Percentiles rank a stretch among this genome's conserved stretches.
Evolutionary conservation across 2,888 invertebrate genomes (phyloP).

Genomic region (Hemistola chrysoprasaria): DNA sequence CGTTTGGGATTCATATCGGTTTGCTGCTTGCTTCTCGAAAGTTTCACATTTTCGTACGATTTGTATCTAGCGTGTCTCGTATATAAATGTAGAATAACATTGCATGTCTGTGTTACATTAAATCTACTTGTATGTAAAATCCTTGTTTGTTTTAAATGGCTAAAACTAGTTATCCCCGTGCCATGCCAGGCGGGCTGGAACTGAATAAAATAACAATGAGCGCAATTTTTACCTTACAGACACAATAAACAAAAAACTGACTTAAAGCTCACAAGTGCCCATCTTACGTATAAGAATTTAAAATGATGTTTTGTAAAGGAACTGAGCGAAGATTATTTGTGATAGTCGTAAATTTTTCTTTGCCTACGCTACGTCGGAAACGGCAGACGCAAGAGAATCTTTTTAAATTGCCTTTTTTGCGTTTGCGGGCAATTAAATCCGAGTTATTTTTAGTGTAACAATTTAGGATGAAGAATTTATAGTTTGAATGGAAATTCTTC

Average conservation of each 20-base stretch:
- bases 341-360: conserved; percentile 58
- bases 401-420: conserved; percentile 52
- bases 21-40: conserved; percentile 22
- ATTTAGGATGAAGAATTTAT: background rate
- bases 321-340: conserved; percentile 52
- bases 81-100: too few species aligned
- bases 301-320: conserved; percentile 14
- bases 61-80: too few species aligned
- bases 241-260: conserved; percentile 10
- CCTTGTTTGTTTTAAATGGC: too few species aligned
- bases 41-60: too few species aligned
- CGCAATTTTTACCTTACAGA: conserved; percentile 19
- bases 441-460: conserved; percentile 30
- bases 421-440: conserved; percentile 53
- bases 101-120: too few species aligned
- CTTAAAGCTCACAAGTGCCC: too few species aligned
- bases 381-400: conserved; percentile 35
- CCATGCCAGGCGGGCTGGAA: too few species aligned
- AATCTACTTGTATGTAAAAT: too few species aligned
- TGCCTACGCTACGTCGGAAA: conserved; percentile 39
- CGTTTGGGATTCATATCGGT: conserved; percentile 24
- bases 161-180: too few species aligned
- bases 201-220: too few species aligned
- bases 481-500: too few species aligned
- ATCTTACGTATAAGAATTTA: too few species aligned